Conservation (phyloP, 2,888 invertebrate genomes). For the Drosophila monieri region DNA sequence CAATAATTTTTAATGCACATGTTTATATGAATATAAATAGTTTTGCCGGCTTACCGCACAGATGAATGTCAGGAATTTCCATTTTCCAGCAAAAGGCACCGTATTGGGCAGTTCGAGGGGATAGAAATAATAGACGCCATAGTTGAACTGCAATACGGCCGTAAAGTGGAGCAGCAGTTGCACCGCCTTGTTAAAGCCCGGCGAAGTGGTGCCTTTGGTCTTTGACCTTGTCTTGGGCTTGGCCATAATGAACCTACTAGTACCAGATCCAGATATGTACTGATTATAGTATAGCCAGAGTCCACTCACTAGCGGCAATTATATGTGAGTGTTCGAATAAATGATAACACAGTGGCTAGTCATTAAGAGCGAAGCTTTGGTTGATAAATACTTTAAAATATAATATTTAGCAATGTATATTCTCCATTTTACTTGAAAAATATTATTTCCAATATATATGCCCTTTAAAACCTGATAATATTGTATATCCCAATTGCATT, state of each 20-base stretch:
- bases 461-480: not conserved
- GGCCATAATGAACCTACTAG: slow-evolving; percentile 58
- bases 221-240: slow-evolving; percentile 59
- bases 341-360: slow-evolving; percentile 11
- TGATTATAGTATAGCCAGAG: slow-evolving; percentile 56
- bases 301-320: slow-evolving; percentile 21
- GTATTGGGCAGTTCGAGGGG: slow-evolving; percentile 86
- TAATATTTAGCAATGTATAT: not conserved
- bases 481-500: not conserved
- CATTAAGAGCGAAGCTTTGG: not conserved
- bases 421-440: not conserved
- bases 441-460: not conserved
- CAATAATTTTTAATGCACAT: not conserved
- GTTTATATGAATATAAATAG: not conserved
- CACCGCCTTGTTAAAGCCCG: slow-evolving; percentile 74
- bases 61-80: slow-evolving; percentile 92
- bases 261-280: slow-evolving; percentile 56
- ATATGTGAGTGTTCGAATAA: not conserved
- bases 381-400: not conserved
- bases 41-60: slow-evolving; percentile 87
- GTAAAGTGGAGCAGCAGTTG: slow-evolving; percentile 85
- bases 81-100: slow-evolving; percentile 88
- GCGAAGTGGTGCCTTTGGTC: slow-evolving; percentile 63
- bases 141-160: slow-evolving; percentile 88
- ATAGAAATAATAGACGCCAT: slow-evolving; percentile 89